Base-by-base conservation (phyloP, 2,888 invertebrate species). In the Anticlea derivata region DNA sequence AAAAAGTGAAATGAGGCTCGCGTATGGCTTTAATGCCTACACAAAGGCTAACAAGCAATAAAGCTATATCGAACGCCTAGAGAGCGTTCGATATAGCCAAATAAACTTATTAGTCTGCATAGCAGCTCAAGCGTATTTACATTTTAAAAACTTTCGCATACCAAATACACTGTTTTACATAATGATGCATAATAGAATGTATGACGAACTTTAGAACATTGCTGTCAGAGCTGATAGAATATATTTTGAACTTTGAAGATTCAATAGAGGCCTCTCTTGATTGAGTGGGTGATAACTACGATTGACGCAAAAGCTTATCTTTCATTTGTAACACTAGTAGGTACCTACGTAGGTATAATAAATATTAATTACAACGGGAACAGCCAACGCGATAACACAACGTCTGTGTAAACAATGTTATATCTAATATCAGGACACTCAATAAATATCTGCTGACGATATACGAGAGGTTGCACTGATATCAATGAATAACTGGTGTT, bases 341-440 rank as follows among this genome's bases (percentile, higher is more conserved):
- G 7, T 38, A 23, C n/a, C n/a, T n/a, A n/a, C n/a, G n/a, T n/a
- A n/a, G n/a, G 7, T 40, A 11, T 7, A 8, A 41, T 12, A 7
- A 1, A 13, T 30, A 38, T 23, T 22, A 12, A 44, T 44, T 13
- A 24, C 22, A 7, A 31, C 61, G 58, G 58, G 60, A 60, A 69
- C 62, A 66, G 61, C 65, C 60, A 65, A 63, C 45, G 60, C 49
- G 63, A 72, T 68, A 71, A 51, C 47, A 41, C 66, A 71, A 51
- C 47, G 41, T 31, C 29, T 50, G 41, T 45, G 61, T 62, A 71
- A 67, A 70, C 60, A 71, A 54, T 48, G 43, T 45, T 50, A 44
- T 65, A 65, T 63, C 63, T 54, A 60, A 63, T 67, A 69, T 54
- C 62, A 50, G 40, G 22, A 38, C 50, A 50, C 44, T 44, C 33